A percentile compares a stretch with the other conserved stretches of the same genome.
These are phyloP conservation scores for Chrysina gloriosa DNA, from an alignment of 2,888 invertebrate species.

Conservation along the genomic window DNA sequence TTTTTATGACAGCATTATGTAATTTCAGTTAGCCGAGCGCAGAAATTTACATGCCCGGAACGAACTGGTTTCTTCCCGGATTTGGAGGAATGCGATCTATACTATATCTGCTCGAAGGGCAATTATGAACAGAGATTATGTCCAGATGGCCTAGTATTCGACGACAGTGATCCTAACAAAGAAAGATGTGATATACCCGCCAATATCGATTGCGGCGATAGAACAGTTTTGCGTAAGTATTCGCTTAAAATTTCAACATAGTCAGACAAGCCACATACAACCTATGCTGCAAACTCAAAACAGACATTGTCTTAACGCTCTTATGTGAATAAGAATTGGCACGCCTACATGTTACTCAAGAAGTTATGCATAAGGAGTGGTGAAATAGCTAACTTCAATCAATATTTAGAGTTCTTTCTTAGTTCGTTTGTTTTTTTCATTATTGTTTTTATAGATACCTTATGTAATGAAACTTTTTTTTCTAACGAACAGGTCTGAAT, in stretches of 20 bases:
- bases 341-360: slow-evolving; percentile 24
- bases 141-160: slow-evolving; percentile 83
- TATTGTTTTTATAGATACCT: not conserved
- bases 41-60: slow-evolving; percentile 75
- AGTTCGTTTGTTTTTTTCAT: not conserved
- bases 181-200: slow-evolving; percentile 82
- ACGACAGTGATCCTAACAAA: slow-evolving; percentile 77
- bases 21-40: slow-evolving; percentile 39
- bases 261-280: slow-evolving; percentile 13
- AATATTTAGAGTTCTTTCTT: not conserved
- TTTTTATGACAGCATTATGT: not conserved
- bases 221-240: slow-evolving; percentile 78
- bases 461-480: too few relatives aligned
- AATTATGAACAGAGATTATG: slow-evolving; percentile 76
- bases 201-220: slow-evolving; percentile 82
- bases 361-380: slow-evolving; percentile 25
- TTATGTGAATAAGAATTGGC: slow-evolving; percentile 10
- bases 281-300: not conserved
- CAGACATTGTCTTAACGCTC: not conserved
- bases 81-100: slow-evolving; percentile 81
- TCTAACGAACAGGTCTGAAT: too few relatives aligned
- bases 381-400: not conserved
- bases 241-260: not conserved
- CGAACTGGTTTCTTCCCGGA: slow-evolving; percentile 81
- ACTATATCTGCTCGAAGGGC: slow-evolving; percentile 78